Base-by-base conservation (phyloP, 2,113 vertebrate species). In the Melospiza melodia region DNA sequence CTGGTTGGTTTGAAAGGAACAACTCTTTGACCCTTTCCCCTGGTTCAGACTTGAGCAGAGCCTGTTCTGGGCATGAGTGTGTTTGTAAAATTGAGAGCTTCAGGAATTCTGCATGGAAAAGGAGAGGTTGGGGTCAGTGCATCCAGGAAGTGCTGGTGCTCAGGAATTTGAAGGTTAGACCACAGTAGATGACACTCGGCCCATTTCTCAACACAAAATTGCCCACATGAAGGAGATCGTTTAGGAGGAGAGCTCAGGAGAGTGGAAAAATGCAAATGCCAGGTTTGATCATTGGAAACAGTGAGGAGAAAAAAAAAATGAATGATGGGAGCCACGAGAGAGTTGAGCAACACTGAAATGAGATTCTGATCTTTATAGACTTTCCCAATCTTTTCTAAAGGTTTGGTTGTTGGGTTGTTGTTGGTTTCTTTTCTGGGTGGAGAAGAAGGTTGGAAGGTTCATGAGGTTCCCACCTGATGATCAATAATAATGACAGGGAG, bases 361-460 rank as follows among this genome's bases (percentile, higher is more conserved):
- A 93, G 85, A 91, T 90, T 95, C 57, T 59, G 55, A 96, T 96
- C 93, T 93, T 90, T 90, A 46, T 7, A 67, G 65, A 73, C 79
- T 94, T 88, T 93, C 68, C 65, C 65, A 86, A 22, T 51, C 27
- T 71, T 94, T 90, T 90, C 72, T 85, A 37, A 72, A 90, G 37
- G 61, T 78, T 93, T 90, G 51, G 24, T 73, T 82, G 55, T 84
- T 44, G 68, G 43, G 41, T 5, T 86, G 61, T 65, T 79, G 37
- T 25, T 69, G 57, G 63, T 33, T 67, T 12, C 39, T 44, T 44
- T 58, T 84, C 39, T 7, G 35, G 27, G 41, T 12, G 57, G 68
- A 83, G 39, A 16, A 57, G 19, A 80, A 25, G 23, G 20, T 14
- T 75, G 58, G 62, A 61, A 82, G 19, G 48, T 87, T 90, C 76